Evolutionary conservation across 2,888 invertebrate genomes (phyloP), one percentile per base, ranked within the genome.

Genomic region (Dryocosmus kuriphilus): DNA sequence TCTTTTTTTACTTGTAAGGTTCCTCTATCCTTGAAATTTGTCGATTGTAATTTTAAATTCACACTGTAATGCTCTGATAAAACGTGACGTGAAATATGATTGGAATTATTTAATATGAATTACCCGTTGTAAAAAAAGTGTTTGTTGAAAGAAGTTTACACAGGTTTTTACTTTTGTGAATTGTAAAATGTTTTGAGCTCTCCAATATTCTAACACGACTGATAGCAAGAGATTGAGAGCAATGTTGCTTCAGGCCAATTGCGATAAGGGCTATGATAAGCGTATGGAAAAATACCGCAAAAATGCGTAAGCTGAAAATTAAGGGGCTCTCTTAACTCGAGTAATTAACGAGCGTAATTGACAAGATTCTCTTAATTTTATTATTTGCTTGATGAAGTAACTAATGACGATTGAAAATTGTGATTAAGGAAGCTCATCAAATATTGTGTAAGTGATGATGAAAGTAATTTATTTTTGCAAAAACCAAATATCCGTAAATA

Each of bases 141-240:
- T 57, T 24, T 57, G 22, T 57, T 11, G 24, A 57, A 24, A 22
- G 22, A 57, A 57, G 57, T 57, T 57, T 57, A 22, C 57, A 24
- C 57, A 57, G 57, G 57, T 57, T 57, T 57, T 57, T 57, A 11
- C 24, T 22, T 57, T 57, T 57, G 19, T 55, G 57, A 57, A 57
- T 57, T 57, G 22, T 57, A n/a, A 61, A 30, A 30, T 61, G 30
- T 61, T 61, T 61, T 8, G 24, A 61, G 19, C 32, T 35, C 32
- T 35, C 32, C 30, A 62, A 62, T 62, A 62, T 30, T 19, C 62
- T 62, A 32, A 62, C n/a, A 7, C 62, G n/a, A 62, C n/a, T 62
- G 62, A 62, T 62, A 62, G 30, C 32, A 62, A 62, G 57, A 62
- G n/a, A 32, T 62, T 62, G 27, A 61, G 62, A 57, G 62, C n/a